Percentiles rank a stretch among this genome's conserved stretches.
phyloP scores from a whole-genome alignment of 1,140 invertebrate species.

The Aphelinus atriplicis region DNA sequence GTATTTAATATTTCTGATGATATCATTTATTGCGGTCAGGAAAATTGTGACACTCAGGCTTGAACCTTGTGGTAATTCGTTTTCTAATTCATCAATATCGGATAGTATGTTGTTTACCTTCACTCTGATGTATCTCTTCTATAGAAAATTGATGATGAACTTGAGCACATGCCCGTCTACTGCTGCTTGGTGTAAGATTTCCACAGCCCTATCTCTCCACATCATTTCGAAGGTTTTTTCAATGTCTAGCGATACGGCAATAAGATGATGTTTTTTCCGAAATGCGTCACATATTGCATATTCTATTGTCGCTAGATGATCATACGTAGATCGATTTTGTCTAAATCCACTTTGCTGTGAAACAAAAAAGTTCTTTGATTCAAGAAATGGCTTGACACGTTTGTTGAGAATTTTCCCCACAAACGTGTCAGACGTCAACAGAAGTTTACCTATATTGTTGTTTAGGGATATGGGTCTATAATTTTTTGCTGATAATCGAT shows the following conservation, averaged over 20 bases:
- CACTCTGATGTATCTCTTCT: conserved; percentile 31
- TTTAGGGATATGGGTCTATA: conserved; percentile 57
- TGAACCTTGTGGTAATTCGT: conserved; percentile 46
- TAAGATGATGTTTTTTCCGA: conserved; percentile 40
- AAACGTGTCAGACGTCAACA: conserved; percentile 14
- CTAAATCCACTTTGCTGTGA: conserved; percentile 44
- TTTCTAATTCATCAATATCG: conserved; percentile 14
- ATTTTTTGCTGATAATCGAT: conserved; percentile 18
- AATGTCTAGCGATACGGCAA: conserved; percentile 47
- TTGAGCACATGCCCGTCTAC: conserved; percentile 32
- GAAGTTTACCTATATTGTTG: conserved; percentile 50
- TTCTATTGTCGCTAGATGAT: conserved; percentile 44
- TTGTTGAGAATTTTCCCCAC: conserved; percentile 49
- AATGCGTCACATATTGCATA: conserved; percentile 45
- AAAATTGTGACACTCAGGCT: conserved; percentile 46
- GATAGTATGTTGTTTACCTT: conserved; percentile 32
- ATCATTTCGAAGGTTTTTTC: conserved; percentile 51
- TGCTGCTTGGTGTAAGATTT: conserved; percentile 21
- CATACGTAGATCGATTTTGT: conserved; percentile 43
- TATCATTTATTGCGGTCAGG: conserved; percentile 41
- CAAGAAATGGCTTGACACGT: conserved; percentile 36
- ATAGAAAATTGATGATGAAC: conserved; percentile 39
- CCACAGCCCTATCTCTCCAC: conserved; percentile 32
- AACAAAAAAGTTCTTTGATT: conserved; percentile 43
- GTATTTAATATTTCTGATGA: conserved; percentile 17